Base-by-base conservation (phyloP, 2,888 invertebrate species). In the Erpobdella octoculata region DNA sequence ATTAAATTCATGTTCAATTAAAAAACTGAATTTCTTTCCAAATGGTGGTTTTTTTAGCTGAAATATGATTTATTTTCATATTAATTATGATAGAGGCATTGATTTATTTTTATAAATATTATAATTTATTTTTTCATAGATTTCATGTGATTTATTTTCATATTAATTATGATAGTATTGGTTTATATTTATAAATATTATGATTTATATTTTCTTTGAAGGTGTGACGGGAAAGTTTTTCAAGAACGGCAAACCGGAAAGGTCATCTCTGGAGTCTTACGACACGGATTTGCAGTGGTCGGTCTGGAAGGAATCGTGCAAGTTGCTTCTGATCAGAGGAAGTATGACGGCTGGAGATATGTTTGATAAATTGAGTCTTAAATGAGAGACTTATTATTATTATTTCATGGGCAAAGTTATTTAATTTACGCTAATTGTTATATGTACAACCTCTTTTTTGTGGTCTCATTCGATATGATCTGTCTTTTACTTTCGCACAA, bases 201-300 rank as follows among this genome's bases (percentile, higher is more conserved):
- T 0, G 31, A 67, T 33, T 70, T 21, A 21, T 61, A 36, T 33
- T 21, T 59, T 69, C 25, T 35, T 35, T 70, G 2, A 65, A 77
- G 77, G 75, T 21, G 66, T 70, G 28, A 73, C 72, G 2, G 77
- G 76, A 8, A 76, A 76, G 69, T 77, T 67, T 58, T 77, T 71
- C 70, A 67, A 62, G n/a, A 73, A 74, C 21, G 77, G 77, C 2
- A 64, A 71, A 6, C 71, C 71, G 48, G 76, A 76, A 37, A 70
- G 77, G 4, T 76, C 77, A 3, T 76, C 76, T 4, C 58, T 75
- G 8, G 77, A 77, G 53, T 76, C 77, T 0, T 77, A 77, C 53
- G 77, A 77, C 66, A 53, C 28, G 9, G 77, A 77, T 18, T 72
- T 76, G 5, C 76, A 76, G 62, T 68, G 72, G 36, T 21, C 48